Conservation (phyloP, 2,113 vertebrate genomes). For the Acanthochromis polyacanthus region DNA sequence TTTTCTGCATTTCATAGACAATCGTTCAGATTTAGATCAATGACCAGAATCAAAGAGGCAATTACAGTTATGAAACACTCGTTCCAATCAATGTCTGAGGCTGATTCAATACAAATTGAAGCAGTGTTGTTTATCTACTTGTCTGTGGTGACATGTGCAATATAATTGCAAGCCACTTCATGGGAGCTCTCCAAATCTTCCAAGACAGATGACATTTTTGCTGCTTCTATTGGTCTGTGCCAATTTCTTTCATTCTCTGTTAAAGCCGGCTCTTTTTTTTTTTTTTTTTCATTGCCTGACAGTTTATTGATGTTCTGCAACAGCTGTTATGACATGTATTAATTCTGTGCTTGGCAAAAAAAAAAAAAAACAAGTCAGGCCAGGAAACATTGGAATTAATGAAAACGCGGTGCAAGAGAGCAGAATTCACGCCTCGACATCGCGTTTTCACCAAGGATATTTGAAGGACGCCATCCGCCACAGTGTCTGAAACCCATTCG, state of each 20-base stretch:
- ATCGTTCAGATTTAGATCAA: conserved; percentile 69
- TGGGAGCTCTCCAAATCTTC: conserved; percentile 61
- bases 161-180: conserved; percentile 74
- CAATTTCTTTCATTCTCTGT: conserved; percentile 66
- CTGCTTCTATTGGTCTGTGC: conserved; percentile 61
- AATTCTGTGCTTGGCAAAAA: conserved; percentile 43
- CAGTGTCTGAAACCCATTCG: not conserved
- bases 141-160: conserved; percentile 66
- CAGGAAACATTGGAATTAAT: conserved; percentile 27
- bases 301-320: conserved; percentile 68
- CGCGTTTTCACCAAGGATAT: conserved; percentile 18
- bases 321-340: conserved; percentile 69
- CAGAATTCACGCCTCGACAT: conserved; percentile 4
- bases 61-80: conserved; percentile 72
- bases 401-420: conserved; percentile 12
- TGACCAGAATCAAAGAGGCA: conserved; percentile 75
- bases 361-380: conserved; percentile 37
- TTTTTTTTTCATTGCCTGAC: conserved; percentile 35
- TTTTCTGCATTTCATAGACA: conserved; percentile 39
- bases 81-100: conserved; percentile 68
- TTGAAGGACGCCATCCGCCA: conserved; percentile 9
- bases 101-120: conserved; percentile 72
- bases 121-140: conserved; percentile 67
- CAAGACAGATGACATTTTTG: conserved; percentile 71
- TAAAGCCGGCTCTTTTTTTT: conserved; percentile 42